phyloP scores from a whole-genome alignment of 2,888 invertebrate genomes.

The Mystacides longicornis region DNA sequence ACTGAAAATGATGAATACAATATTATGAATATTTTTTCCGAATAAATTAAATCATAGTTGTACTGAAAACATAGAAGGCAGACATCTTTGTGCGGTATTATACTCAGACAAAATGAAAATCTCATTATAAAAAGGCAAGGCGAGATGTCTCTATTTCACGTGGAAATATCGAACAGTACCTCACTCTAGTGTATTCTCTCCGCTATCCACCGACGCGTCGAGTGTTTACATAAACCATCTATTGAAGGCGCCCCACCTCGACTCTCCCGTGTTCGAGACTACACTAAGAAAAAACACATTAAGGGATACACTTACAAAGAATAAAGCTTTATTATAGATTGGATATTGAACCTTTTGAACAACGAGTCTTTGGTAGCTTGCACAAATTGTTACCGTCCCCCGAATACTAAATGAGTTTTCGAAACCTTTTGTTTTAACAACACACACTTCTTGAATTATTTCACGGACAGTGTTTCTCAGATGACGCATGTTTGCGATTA shows the following conservation, averaged over 20 bases:
- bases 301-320: too few relatives aligned
- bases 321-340: too few relatives aligned
- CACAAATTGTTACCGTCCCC: constrained; percentile 1
- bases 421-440: neutral
- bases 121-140: neutral
- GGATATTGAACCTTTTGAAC: neutral
- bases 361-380: constrained; percentile 1
- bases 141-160: neutral
- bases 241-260: neutral
- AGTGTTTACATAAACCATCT: constrained; percentile 10
- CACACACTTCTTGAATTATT: neutral
- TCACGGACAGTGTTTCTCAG: too few relatives aligned
- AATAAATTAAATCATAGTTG: too few relatives aligned
- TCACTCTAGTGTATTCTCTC: neutral
- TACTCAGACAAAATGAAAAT: neutral
- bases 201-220: constrained; percentile 2
- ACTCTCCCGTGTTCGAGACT: too few relatives aligned
- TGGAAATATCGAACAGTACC: constrained; percentile 4
- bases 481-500: too few relatives aligned
- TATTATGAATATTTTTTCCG: too few relatives aligned
- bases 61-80: too few relatives aligned
- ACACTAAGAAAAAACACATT: too few relatives aligned
- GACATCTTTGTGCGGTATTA: too few relatives aligned
- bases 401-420: constrained; percentile 2
- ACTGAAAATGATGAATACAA: too few relatives aligned